These are phyloP conservation scores for Podilymbus podiceps DNA, from an alignment of 2,113 vertebrate genomes.

Conservation along the genomic window DNA sequence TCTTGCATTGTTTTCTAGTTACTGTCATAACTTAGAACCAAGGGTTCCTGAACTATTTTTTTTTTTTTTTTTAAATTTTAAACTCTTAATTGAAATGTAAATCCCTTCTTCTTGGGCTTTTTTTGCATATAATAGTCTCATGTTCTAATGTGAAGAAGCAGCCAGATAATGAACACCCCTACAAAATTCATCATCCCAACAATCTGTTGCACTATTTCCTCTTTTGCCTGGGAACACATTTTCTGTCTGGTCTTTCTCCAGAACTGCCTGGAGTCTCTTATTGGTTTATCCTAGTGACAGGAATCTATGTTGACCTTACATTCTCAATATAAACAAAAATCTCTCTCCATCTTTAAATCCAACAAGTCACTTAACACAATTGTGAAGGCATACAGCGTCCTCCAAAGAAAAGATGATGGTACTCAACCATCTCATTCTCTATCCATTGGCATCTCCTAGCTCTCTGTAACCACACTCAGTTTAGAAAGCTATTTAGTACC, in stretches of 20 bases:
- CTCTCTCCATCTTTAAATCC: not conserved
- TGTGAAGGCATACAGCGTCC: not conserved
- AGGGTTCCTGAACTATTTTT: not conserved
- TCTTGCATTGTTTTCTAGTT: not conserved
- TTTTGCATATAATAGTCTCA: not conserved
- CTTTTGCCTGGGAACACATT: not conserved
- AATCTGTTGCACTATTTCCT: not conserved
- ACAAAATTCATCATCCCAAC: not conserved
- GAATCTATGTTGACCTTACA: not conserved
- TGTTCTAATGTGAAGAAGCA: not conserved
- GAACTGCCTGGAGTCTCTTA: not conserved
- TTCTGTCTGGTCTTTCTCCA: not conserved
- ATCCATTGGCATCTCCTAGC: not conserved
- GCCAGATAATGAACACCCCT: not conserved
- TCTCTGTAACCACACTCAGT: not conserved
- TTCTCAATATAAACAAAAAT: not conserved
- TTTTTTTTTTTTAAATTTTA: not conserved
- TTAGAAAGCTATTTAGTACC: not conserved
- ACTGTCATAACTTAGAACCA: not conserved
- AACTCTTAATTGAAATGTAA: not conserved
- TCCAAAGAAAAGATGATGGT: not conserved
- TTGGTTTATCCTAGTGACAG: not conserved
- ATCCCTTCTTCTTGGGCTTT: not conserved
- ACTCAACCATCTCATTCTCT: not conserved
- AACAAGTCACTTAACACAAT: not conserved